Evolutionary conservation across 2,113 vertebrate genomes (phyloP), one percentile per base, ranked within the genome.

Genomic region (Phoxinus phoxinus): DNA sequence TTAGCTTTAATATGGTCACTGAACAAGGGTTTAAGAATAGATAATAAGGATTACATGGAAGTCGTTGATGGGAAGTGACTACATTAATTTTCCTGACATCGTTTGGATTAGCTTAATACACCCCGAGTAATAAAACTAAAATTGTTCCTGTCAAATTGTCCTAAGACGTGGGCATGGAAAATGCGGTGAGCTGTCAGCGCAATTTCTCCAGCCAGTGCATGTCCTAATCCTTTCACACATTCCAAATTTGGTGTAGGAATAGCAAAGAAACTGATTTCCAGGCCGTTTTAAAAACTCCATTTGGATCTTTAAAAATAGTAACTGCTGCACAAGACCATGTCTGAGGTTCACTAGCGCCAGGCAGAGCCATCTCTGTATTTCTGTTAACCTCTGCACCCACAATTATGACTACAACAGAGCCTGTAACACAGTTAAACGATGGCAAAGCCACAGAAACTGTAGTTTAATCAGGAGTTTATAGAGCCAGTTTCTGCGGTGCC

Each of bases 391-490:
- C 89, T 90, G 90, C 35, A 83, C 30, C 91, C 94, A 21, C 80
- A 79, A 32, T 58, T 84, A 92, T 92, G 89, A 90, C 92, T 91
- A 89, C 80, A 75, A 83, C 87, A 83, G n/a, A 63, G 65, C 83
- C 8, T 48, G 9, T 73, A 61, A 73, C 77, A 71, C 86, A 80
- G 73, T 87, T 92, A 94, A 87, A 90, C 94, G 92, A 91, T 87
- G 78, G 86, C 85, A 83, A 90, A 91, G 91, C 91, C 94, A 85
- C 91, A 88, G 91, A 89, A 91, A 94, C 92, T 92, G 86, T 25
- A 86, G 12, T 92, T 93, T 92, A 92, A 92, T 94, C 91, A 92
- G 61, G 83, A 84, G 89, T 93, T 94, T 93, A 93, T 93, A 89
- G 91, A 93, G 81, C 0, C 88, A 88, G n/a, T 92, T 84, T 94